A percentile compares a stretch with the other conserved stretches of the same genome.
phyloP scores from a whole-genome alignment of 2,113 vertebrate species.

The Paradoxurus hermaphroditus region DNA sequence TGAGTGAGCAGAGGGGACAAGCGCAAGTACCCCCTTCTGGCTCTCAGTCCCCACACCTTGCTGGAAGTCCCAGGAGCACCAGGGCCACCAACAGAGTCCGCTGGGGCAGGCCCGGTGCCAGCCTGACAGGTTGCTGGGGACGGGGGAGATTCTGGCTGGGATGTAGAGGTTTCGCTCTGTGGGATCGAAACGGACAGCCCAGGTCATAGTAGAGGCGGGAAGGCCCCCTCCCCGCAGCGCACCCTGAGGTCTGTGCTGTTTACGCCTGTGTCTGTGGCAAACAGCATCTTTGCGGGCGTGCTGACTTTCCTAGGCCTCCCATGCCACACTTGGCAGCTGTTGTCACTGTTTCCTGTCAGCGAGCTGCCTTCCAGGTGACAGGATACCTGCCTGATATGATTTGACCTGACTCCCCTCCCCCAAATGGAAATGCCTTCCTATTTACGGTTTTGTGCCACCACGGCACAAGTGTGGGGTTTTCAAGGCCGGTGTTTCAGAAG shows the following conservation, averaged over 20 bases:
- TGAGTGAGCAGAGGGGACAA: neutral
- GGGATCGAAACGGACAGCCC: neutral
- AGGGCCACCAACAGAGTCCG: neutral
- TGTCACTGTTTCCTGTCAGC: neutral
- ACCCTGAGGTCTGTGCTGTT: neutral
- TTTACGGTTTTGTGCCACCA: neutral
- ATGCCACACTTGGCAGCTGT: neutral
- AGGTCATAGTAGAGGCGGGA: neutral
- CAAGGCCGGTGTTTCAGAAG: neutral
- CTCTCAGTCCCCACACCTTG: neutral
- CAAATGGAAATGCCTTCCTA: neutral
- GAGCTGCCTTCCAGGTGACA: neutral
- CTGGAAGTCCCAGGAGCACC: neutral
- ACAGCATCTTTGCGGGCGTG: neutral
- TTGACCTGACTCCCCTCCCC: neutral
- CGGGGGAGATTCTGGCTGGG: neutral
- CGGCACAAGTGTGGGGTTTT: neutral
- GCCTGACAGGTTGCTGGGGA: neutral
- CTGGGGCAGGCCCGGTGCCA: neutral
- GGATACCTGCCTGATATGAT: neutral
- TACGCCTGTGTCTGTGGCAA: neutral
- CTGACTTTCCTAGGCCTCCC: neutral
- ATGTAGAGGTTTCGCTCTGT: neutral
- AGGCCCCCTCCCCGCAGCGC: neutral
- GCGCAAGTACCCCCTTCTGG: neutral